phyloP scores from a whole-genome alignment of 2,113 vertebrate genomes.

The Crotalus tigris region DNA sequence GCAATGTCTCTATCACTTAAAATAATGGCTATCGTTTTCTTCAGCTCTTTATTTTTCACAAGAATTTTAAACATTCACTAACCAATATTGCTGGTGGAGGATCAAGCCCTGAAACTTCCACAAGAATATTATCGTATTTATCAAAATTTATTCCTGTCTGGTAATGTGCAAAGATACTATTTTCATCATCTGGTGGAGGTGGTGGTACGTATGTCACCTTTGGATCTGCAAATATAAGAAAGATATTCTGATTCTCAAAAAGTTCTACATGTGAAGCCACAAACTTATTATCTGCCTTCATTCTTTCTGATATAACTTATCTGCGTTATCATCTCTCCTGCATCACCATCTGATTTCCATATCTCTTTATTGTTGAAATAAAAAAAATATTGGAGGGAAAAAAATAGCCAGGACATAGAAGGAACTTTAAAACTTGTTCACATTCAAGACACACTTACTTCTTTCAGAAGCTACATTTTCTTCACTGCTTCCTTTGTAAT shows the following conservation, averaged over 20 bases:
- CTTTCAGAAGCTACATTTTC: conserved; percentile 54
- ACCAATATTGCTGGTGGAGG: conserved; percentile 84
- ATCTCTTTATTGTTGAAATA: conserved; percentile 34
- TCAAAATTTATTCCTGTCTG: conserved; percentile 89
- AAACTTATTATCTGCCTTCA: background rate
- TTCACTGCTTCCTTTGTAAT: conserved; percentile 63
- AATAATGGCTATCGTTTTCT: background rate
- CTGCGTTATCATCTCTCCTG: conserved; percentile 30
- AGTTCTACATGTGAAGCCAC: too few relatives aligned
- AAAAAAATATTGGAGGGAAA: background rate
- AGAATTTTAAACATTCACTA: conserved; percentile 44
- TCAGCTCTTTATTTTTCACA: background rate
- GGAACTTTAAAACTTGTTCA: background rate
- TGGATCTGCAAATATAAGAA: conserved; percentile 67
- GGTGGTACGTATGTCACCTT: conserved; percentile 88
- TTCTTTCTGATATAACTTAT: conserved; percentile 17
- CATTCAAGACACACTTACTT: conserved; percentile 53
- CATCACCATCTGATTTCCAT: conserved; percentile 48
- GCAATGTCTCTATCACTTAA: background rate
- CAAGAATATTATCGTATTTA: conserved; percentile 88
- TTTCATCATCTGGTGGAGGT: conserved; percentile 82
- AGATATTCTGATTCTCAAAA: background rate
- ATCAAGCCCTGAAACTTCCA: conserved; percentile 84
- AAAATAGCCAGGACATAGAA: background rate
- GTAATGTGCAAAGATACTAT: conserved; percentile 83